phyloP scores from a whole-genome alignment of 1,140 invertebrate genomes.

The Drosophila ogumai region DNA sequence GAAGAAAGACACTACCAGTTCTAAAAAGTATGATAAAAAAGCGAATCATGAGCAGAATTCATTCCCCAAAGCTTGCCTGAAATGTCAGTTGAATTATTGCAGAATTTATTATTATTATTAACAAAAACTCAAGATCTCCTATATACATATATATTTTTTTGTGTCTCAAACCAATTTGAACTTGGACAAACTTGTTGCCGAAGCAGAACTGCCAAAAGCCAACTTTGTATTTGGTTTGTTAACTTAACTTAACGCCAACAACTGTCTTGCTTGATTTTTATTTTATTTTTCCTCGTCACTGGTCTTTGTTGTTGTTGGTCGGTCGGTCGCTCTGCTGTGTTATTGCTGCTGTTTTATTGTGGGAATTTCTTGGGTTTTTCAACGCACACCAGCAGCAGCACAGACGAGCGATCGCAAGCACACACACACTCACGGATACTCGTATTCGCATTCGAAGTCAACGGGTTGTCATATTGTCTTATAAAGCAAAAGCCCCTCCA shows the following conservation, averaged over 20 bases:
- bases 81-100: slow-evolving; percentile 70
- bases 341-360: slow-evolving; percentile 84
- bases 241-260: slow-evolving; percentile 65
- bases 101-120: slow-evolving; percentile 34
- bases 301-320: slow-evolving; percentile 38
- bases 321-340: slow-evolving; percentile 44
- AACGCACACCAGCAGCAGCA: slow-evolving; percentile 65
- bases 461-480: slow-evolving; percentile 68
- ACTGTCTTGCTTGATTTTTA: slow-evolving; percentile 57
- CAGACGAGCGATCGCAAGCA: slow-evolving; percentile 20
- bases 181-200: slow-evolving; percentile 76
- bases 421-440: slow-evolving; percentile 2
- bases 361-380: slow-evolving; percentile 85
- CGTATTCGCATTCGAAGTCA: slow-evolving; percentile 25
- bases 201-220: slow-evolving; percentile 49
- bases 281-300: slow-evolving; percentile 51
- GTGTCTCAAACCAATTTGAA: slow-evolving; percentile 78
- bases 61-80: neutral
- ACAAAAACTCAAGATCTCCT: slow-evolving; percentile 6
- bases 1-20: neutral
- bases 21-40: slow-evolving; percentile 6
- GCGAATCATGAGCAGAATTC: slow-evolving; percentile 17
- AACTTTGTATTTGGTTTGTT: slow-evolving; percentile 73
- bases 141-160: too few relatives aligned
- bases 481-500: slow-evolving; percentile 73